Conservation (phyloP, 2,797 vertebrate species). For the Hozukius guyotensis region DNA sequence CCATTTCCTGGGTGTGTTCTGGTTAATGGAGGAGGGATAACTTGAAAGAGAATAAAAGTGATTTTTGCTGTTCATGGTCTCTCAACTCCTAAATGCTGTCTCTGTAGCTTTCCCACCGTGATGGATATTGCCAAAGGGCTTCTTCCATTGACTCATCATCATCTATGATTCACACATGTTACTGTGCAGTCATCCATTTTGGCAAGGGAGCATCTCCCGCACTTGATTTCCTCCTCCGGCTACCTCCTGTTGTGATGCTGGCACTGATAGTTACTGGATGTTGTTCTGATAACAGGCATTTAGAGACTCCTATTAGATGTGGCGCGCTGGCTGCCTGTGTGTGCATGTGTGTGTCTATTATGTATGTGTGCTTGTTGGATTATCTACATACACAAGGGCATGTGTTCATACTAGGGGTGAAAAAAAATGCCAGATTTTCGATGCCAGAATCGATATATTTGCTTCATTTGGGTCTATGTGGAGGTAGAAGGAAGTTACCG, state of each 20-base stretch:
- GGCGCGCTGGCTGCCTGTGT: slow-evolving; percentile 12
- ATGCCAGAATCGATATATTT: too few relatives aligned
- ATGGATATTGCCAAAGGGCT: slow-evolving; percentile 36
- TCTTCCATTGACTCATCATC: slow-evolving; percentile 40
- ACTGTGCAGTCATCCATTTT: slow-evolving; percentile 46
- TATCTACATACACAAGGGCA: neutral
- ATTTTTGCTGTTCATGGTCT: slow-evolving; percentile 35
- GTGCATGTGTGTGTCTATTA: slow-evolving; percentile 1
- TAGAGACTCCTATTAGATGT: slow-evolving; percentile 43
- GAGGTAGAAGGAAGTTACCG: too few relatives aligned
- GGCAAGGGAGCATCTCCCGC: slow-evolving; percentile 39
- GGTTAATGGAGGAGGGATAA: slow-evolving; percentile 30
- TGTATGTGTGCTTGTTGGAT: neutral
- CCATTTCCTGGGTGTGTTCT: slow-evolving; percentile 36
- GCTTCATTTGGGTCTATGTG: too few relatives aligned
- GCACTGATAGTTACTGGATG: slow-evolving; percentile 38
- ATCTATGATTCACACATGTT: slow-evolving; percentile 49
- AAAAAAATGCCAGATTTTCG: too few relatives aligned
- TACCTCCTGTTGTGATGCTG: slow-evolving; percentile 49
- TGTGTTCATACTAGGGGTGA: neutral
- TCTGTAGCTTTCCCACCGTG: slow-evolving; percentile 14
- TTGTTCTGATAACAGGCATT: slow-evolving; percentile 52
- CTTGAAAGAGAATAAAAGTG: slow-evolving; percentile 41
- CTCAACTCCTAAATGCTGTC: slow-evolving; percentile 30
- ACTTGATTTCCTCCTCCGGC: slow-evolving; percentile 47